phyloP scores from a whole-genome alignment of 2,888 invertebrate species.

The Lissocephala sabroskyi region DNA sequence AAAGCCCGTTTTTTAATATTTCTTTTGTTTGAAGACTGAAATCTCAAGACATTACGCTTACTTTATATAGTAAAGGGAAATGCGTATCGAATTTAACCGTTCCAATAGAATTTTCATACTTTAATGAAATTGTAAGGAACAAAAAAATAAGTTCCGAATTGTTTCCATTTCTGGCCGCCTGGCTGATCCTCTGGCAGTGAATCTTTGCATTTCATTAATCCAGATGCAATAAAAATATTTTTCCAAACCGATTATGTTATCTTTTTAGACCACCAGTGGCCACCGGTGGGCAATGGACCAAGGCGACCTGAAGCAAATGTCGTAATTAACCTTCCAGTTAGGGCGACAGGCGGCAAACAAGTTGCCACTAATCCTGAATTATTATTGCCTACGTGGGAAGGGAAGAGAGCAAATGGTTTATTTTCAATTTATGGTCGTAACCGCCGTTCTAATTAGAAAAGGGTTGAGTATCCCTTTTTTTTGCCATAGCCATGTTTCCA shows the following conservation, averaged over 20 bases:
- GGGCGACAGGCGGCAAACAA: slow-evolving; percentile 25
- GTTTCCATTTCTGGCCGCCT: too few species aligned
- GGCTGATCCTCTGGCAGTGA: too few species aligned
- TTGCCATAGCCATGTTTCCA: slow-evolving; percentile 38
- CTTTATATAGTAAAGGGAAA: too few species aligned
- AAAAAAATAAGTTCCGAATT: too few species aligned
- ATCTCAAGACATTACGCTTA: too few species aligned
- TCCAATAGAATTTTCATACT: too few species aligned
- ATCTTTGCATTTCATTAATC: too few species aligned
- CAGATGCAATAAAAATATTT: slow-evolving; percentile 37
- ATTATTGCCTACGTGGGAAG: slow-evolving; percentile 43
- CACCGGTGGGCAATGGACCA: slow-evolving; percentile 20
- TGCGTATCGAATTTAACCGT: too few species aligned
- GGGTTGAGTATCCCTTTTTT: slow-evolving; percentile 19
- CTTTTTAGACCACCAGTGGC: slow-evolving; percentile 48
- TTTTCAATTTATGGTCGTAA: slow-evolving; percentile 50
- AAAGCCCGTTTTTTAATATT: too few species aligned
- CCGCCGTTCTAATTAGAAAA: slow-evolving; percentile 28
- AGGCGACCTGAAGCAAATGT: slow-evolving; percentile 66
- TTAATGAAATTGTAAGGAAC: too few species aligned
- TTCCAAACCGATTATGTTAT: slow-evolving; percentile 58
- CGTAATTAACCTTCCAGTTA: slow-evolving; percentile 56
- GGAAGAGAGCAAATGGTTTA: slow-evolving; percentile 50
- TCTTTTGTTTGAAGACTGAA: too few species aligned
- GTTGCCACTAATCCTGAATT: slow-evolving; percentile 59